Base-by-base conservation (phyloP, 2,113 vertebrate genomes). In the Pycnonotus jocosus region DNA sequence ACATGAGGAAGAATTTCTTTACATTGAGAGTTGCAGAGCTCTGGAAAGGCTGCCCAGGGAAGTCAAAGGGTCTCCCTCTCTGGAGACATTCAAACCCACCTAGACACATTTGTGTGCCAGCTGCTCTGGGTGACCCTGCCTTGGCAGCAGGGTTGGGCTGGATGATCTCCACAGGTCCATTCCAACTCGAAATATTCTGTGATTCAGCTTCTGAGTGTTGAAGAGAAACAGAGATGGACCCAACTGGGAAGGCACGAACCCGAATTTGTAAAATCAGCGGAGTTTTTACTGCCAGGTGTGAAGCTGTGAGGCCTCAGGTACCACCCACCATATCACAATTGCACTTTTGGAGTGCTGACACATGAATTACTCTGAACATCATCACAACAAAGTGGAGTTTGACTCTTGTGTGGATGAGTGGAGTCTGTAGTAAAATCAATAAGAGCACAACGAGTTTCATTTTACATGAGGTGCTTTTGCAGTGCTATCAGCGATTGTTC, bases 171-270 rank as follows among this genome's bases (percentile, higher is more conserved):
- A 40, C 9, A 35, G 16, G 4, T 12, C 30, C 14, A 30, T 69
- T 82, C 38, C 38, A 76, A 5, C 9, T 9, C 1, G 0, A 47
- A 2, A 17, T 6, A 2, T 9, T 19, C 70, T 33, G 25, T 35
- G 54, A 15, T 44, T 28, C 38, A 61, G 7, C 27, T 45, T 33
- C 38, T 23, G 72, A 45, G 12, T 9, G 45, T 0, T 38, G 10
- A 64, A 72, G 13, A 8, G 28, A 44, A 81, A 21, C 21, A 68
- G 44, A 76, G 13, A 16, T 3, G 4, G 8, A 6, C 12, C 64
- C 35, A 17, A 0, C 1, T 7, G 28, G 42, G n/a, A n/a, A 70
- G 30, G 51, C 11, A 6, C 1, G 0, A 57, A 37, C 8, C 7
- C 1, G 47, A 57, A 25, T 35, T 31, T 47, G 10, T 16, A 81